Evolutionary conservation across 2,888 invertebrate genomes (phyloP).

Genomic region (Exocentrus adspersus): DNA sequence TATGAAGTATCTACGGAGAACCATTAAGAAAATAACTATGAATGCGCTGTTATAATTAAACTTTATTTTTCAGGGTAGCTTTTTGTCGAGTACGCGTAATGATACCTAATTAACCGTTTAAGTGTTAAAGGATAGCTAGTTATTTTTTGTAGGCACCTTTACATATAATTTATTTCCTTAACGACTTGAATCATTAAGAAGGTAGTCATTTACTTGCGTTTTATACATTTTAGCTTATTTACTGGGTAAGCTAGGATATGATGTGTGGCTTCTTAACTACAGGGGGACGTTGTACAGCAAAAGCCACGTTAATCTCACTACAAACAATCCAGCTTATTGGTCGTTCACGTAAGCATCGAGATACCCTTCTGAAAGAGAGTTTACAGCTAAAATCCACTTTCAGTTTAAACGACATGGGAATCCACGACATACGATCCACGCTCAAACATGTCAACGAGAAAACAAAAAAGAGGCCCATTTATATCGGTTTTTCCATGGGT

Average conservation of each 20-base stretch:
- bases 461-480: constrained; percentile 36
- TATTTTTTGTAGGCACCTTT: too few relatives aligned
- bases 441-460: constrained; percentile 29
- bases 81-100: too few relatives aligned
- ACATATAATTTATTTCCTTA: too few relatives aligned
- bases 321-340: constrained; percentile 43
- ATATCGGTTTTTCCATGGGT: constrained; percentile 42
- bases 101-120: too few relatives aligned
- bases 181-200: too few relatives aligned
- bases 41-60: too few relatives aligned
- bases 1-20: too few relatives aligned
- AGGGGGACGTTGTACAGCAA: constrained; percentile 48
- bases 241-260: constrained; percentile 65
- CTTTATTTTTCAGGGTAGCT: too few relatives aligned
- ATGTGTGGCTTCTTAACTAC: constrained; percentile 66
- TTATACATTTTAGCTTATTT: constrained; percentile 47
- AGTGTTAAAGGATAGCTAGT: too few relatives aligned
- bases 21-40: too few relatives aligned
- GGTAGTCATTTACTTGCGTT: too few relatives aligned
- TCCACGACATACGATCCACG: constrained; percentile 39
- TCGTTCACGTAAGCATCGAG: constrained; percentile 39
- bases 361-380: neutral
- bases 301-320: constrained; percentile 40
- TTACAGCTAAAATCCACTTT: constrained; percentile 27
- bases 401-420: constrained; percentile 41